Conservation (phyloP, 2,888 invertebrate genomes). For the Heliconius erato region DNA sequence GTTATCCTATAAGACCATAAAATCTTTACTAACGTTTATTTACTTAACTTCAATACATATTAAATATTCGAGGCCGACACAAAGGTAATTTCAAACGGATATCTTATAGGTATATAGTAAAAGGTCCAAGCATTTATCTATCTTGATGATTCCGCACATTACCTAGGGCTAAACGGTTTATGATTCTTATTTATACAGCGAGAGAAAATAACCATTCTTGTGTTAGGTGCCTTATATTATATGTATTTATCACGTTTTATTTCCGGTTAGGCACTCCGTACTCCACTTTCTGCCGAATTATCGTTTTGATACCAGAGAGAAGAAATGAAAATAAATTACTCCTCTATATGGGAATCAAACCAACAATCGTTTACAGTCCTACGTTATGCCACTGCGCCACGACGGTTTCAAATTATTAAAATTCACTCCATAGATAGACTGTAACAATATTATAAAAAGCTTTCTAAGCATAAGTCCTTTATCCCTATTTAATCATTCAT, state of each 20-base stretch:
- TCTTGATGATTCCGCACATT: not conserved
- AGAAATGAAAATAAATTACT: too few species aligned
- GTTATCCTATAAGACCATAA: too few species aligned
- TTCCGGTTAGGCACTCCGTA: too few species aligned
- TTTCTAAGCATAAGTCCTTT: not conserved
- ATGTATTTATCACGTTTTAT: too few species aligned
- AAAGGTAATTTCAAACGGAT: not conserved
- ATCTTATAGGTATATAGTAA: not conserved
- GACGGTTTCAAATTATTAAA: too few species aligned
- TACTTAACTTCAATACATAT: not conserved
- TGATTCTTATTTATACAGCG: not conserved
- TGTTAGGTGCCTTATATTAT: not conserved
- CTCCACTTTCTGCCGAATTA: not conserved
- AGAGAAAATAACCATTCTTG: not conserved
- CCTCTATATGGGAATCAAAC: too few species aligned
- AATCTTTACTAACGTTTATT: not conserved
- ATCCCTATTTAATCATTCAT: not conserved
- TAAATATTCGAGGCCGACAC: not conserved
- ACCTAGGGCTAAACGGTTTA: not conserved
- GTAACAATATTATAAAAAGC: not conserved
- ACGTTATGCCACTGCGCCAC: too few species aligned
- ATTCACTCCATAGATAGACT: too few species aligned
- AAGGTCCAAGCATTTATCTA: slow-evolving; percentile 1
- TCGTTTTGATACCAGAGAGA: too few species aligned
- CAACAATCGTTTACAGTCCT: too few species aligned